A percentile compares a stretch with the other conserved stretches of the same genome.
phyloP scores from a whole-genome alignment of 2,888 invertebrate species.

The Phaonia tiefii region DNA sequence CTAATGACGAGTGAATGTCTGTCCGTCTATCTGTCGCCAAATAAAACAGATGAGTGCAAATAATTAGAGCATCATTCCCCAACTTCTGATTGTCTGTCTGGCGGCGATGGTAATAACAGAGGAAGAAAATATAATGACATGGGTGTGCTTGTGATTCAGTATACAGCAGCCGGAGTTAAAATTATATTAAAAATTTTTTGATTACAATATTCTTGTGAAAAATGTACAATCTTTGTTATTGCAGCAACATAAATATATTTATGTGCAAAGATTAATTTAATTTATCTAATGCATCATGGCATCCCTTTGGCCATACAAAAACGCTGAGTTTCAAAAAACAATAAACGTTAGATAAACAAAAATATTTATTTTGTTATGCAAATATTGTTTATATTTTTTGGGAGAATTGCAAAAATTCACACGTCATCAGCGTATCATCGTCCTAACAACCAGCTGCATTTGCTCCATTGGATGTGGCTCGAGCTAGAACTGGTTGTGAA shows the following conservation, averaged over 20 bases:
- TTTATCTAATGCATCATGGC: slow-evolving; percentile 53
- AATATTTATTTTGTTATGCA: slow-evolving; percentile 51
- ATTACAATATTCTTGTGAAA: slow-evolving; percentile 6
- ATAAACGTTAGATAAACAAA: slow-evolving; percentile 55
- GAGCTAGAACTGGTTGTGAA: background rate
- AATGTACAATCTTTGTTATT: slow-evolving; percentile 29
- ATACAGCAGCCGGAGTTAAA: background rate
- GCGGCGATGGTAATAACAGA: background rate
- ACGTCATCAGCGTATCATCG: slow-evolving; percentile 41
- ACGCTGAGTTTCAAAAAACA: slow-evolving; percentile 43
- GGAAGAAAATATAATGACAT: background rate
- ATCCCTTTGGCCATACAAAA: slow-evolving; percentile 20
- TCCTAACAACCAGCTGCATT: slow-evolving; percentile 35
- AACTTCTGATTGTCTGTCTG: background rate
- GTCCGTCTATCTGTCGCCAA: slow-evolving; percentile 62
- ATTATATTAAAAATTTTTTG: slow-evolving; percentile 30
- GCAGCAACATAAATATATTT: background rate
- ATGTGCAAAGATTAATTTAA: slow-evolving; percentile 43
- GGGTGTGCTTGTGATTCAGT: background rate
- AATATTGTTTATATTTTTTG: slow-evolving; percentile 38
- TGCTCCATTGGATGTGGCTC: background rate
- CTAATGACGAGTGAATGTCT: slow-evolving; percentile 65
- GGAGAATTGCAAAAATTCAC: slow-evolving; percentile 32
- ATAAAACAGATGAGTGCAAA: slow-evolving; percentile 67
- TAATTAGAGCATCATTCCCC: slow-evolving; percentile 63